phyloP scores from a whole-genome alignment of 2,797 vertebrate species.

The Sebastes hubbsi region DNA sequence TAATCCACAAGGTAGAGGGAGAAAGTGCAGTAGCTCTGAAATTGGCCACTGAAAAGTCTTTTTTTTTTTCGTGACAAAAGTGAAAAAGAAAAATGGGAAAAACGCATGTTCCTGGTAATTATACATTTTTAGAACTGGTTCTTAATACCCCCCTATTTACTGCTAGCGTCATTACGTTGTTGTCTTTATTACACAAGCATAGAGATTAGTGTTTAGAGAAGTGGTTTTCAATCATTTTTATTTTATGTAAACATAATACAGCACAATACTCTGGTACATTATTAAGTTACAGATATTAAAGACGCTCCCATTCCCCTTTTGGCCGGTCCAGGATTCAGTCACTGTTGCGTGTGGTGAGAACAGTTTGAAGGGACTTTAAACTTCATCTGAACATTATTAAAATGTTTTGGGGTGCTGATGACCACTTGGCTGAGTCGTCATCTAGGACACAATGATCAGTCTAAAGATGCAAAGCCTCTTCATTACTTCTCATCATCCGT shows the following conservation, averaged over 20 bases:
- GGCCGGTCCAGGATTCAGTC: constrained; percentile 10
- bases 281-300: constrained; percentile 16
- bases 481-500: background rate
- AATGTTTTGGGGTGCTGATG: constrained; percentile 24
- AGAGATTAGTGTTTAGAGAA: background rate
- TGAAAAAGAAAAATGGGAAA: background rate
- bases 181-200: too few relatives aligned
- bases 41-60: background rate
- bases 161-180: background rate
- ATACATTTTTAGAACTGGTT: background rate
- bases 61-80: background rate
- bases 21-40: too few relatives aligned
- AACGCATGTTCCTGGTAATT: background rate
- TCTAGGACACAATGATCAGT: constrained; percentile 11
- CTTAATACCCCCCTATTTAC: background rate
- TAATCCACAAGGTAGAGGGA: too few relatives aligned
- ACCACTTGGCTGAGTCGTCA: constrained; percentile 66
- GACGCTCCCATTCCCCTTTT: constrained; percentile 7
- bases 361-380: constrained; percentile 17
- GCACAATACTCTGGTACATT: background rate
- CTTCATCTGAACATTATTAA: background rate
- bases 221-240: constrained; percentile 38
- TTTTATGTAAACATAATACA: constrained; percentile 41
- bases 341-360: background rate
- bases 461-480: background rate